phyloP scores from a whole-genome alignment of 2,113 vertebrate genomes.

The Willisornis vidua region DNA sequence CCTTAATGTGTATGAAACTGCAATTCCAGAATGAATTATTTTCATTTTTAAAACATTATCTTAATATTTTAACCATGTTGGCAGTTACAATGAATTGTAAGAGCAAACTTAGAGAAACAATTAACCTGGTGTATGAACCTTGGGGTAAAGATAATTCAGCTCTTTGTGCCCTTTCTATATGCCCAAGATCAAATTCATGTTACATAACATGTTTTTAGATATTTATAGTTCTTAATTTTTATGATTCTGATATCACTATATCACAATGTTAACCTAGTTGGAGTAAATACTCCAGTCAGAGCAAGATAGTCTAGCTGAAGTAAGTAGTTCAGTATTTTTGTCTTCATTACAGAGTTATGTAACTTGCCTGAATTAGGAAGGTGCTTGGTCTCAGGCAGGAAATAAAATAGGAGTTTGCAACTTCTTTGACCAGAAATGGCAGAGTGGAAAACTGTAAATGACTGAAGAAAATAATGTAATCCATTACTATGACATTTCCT shows the following conservation, averaged over 20 bases:
- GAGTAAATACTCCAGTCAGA: background rate
- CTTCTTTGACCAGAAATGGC: background rate
- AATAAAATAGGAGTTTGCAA: background rate
- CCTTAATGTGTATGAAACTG: background rate
- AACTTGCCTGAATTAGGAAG: background rate
- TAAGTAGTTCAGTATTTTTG: background rate
- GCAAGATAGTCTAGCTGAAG: background rate
- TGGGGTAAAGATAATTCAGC: background rate
- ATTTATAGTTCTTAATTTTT: background rate
- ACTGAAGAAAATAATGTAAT: background rate
- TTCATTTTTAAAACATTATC: background rate
- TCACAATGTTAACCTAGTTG: background rate
- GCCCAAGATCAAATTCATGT: background rate
- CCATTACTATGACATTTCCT: background rate
- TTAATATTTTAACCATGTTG: background rate
- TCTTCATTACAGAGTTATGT: background rate
- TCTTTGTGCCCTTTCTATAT: background rate
- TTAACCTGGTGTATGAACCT: background rate
- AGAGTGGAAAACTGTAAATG: background rate
- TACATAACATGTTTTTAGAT: background rate
- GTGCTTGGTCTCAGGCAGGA: background rate
- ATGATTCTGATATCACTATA: rapidly evolving
- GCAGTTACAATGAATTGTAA: background rate
- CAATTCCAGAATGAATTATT: background rate
- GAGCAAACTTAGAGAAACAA: background rate